Evolutionary conservation across 2,888 invertebrate genomes (phyloP), one percentile per base, ranked within the genome.

Genomic region (Branchipolynoe longqiensis): DNA sequence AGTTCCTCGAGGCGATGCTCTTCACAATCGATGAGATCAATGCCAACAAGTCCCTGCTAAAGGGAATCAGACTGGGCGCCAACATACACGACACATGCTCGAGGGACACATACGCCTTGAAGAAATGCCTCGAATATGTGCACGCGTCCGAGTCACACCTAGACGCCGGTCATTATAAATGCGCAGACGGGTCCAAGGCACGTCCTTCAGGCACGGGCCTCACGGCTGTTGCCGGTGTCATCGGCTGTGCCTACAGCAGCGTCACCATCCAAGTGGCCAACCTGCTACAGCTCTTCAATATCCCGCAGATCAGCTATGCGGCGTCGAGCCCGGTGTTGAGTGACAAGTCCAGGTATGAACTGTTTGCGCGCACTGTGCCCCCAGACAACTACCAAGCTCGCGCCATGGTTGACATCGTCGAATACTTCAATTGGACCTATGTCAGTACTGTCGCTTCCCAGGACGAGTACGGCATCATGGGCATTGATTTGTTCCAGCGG

Each of bases 381-480:
- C 93, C 94, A 0, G 94, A 94, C 86, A 91, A 91, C 22, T 91
- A 92, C 89, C 96, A 96, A 92, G 96, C 96, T 25, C 95, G 95
- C 89, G 96, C 96, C 0, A 94, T 96, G 92, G 96, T 96, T 33
- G 96, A 96, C 92, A 95, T 96, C 85, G 95, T 96, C 31, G 95
- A 95, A 89, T 94, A 95, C 87, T 95, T 96, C 90, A 96, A 96
- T 92, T 96, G 96, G 96, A 96, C 96, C 0, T 96, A 96, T 92
- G 96, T 96, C 0, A 96, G 96, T 8, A 95, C 96, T 1, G 95
- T 96, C 0, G 95, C 96, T 88, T 96, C 96, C 0, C 96, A 96
- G 89, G 96, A 96, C 33, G 96, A 96, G 87, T 96, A 96, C 91
- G 96, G 96, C 0, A 96, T 96, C 89, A 95, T 96, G 78, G 96